Conservation (phyloP, 92 coral and sea anemone species). For the Epizoanthus ramosus region DNA sequence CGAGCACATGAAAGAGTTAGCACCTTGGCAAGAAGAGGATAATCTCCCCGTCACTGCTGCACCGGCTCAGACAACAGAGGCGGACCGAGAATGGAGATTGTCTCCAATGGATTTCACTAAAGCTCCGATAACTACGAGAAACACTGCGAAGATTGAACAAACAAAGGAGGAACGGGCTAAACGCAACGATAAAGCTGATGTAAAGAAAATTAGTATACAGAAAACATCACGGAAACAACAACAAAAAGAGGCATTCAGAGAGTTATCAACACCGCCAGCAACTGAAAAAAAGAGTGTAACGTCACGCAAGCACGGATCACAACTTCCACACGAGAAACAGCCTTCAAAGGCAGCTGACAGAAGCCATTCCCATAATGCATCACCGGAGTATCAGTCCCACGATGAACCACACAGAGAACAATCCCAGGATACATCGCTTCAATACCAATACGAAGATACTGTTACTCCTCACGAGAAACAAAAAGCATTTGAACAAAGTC, state of each 20-base stretch:
- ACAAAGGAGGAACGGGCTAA: neutral
- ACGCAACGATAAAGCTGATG: neutral
- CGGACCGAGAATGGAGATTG: neutral
- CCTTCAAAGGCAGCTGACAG: neutral
- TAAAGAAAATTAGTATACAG: neutral
- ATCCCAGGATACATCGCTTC: slow-evolving; percentile 1
- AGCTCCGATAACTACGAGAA: neutral
- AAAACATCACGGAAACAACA: neutral
- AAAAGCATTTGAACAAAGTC: neutral
- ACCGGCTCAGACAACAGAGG: neutral
- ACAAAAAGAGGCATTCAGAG: neutral
- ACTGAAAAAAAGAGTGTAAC: neutral
- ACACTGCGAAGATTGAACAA: neutral
- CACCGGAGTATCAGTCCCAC: neutral
- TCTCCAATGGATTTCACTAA: slow-evolving; percentile 21
- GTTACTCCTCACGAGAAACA: neutral
- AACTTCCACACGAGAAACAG: no score
- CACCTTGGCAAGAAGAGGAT: slow-evolving; percentile 31
- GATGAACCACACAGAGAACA: neutral
- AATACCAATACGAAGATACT: neutral
- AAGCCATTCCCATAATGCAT: neutral
- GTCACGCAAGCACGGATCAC: neutral
- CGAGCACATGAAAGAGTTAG: neutral
- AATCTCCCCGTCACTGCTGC: neutral
- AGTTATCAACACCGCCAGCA: neutral